phyloP scores from a whole-genome alignment of 2,797 vertebrate genomes.

The Arnoldichthys spilopterus region DNA sequence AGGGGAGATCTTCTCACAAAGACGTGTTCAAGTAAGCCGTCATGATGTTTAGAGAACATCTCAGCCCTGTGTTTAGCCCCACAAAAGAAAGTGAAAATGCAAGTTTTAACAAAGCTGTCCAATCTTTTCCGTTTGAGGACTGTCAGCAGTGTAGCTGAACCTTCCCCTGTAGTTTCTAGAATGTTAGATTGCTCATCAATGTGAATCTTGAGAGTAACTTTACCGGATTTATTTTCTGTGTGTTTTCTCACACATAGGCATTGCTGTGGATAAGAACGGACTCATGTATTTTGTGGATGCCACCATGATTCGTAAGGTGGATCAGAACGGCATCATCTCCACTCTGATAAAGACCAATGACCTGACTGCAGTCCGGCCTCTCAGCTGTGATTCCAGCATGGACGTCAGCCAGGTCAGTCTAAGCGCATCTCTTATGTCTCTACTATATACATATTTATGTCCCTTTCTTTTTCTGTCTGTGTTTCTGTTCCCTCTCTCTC shows the following conservation, averaged over 20 bases:
- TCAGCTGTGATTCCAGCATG: slow-evolving; percentile 93
- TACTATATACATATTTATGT: slow-evolving; percentile 1
- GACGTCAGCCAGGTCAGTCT: slow-evolving; percentile 86
- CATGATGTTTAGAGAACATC: slow-evolving; percentile 1
- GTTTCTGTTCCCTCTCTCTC: background rate
- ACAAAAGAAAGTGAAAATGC: background rate
- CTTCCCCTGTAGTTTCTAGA: slow-evolving; percentile 10
- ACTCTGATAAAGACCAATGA: slow-evolving; percentile 87
- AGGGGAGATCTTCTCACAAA: background rate
- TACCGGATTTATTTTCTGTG: background rate
- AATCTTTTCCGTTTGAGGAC: slow-evolving; percentile 11
- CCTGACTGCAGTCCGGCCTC: slow-evolving; percentile 86
- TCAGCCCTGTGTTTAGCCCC: slow-evolving; percentile 6
- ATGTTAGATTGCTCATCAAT: background rate
- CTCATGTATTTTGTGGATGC: slow-evolving; percentile 91
- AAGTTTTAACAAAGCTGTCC: slow-evolving; percentile 10
- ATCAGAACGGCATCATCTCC: slow-evolving; percentile 90
- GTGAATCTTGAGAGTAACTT: background rate
- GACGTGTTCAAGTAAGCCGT: slow-evolving; percentile 1
- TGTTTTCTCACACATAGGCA: slow-evolving; percentile 69
- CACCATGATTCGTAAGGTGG: slow-evolving; percentile 90
- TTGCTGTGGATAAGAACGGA: slow-evolving; percentile 88
- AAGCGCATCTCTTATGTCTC: background rate
- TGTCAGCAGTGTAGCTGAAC: slow-evolving; percentile 20
- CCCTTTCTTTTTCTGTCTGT: background rate